Conservation (phyloP, 2,888 invertebrate species). For the Rhagonycha fulva region DNA sequence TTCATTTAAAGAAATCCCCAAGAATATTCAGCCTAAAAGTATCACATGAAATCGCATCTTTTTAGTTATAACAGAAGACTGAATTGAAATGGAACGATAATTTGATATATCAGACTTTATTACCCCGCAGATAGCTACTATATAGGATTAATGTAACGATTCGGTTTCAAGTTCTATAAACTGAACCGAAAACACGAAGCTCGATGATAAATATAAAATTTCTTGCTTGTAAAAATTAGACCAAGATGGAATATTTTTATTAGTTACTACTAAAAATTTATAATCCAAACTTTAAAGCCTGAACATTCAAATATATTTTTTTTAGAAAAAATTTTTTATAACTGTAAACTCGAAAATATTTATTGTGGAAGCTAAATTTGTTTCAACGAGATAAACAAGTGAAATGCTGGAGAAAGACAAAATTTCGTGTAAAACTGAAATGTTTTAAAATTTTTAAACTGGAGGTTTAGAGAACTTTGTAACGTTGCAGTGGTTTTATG, state of each 20-base stretch:
- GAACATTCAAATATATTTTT: neutral
- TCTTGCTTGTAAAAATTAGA: neutral
- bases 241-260: neutral
- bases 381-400: neutral
- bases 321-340: neutral
- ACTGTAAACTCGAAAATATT: neutral
- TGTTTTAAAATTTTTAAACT: neutral
- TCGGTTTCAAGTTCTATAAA: neutral
- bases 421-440: neutral
- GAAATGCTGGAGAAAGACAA: neutral
- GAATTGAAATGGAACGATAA: too few species aligned
- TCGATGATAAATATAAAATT: neutral
- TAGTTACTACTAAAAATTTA: neutral
- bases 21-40: too few species aligned
- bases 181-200: neutral
- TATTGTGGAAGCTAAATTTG: neutral
- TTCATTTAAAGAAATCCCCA: too few species aligned
- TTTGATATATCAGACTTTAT: too few species aligned
- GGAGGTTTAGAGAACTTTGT: neutral
- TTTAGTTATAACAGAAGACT: too few species aligned
- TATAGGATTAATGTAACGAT: too few species aligned
- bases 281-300: neutral
- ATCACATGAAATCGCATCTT: too few species aligned
- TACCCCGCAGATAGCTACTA: too few species aligned
- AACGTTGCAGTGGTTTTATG: neutral